Evolutionary conservation across 2,888 invertebrate genomes (phyloP).

Genomic region (Heteromurus nitidus): DNA sequence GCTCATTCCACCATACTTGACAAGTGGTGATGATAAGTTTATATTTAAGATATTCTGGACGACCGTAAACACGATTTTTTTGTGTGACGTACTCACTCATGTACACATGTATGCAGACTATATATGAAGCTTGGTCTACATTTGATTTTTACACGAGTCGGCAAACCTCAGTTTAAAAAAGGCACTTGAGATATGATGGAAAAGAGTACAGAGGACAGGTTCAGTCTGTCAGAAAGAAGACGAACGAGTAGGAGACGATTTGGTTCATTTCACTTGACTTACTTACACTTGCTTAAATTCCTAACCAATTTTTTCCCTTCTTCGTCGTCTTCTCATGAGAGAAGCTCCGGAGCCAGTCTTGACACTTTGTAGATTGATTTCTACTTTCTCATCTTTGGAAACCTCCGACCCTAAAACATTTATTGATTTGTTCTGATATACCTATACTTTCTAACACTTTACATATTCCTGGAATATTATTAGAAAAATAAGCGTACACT

Average conservation of each 20-base stretch:
- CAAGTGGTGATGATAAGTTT: background rate
- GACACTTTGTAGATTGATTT: slow-evolving; percentile 61
- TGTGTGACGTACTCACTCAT: too few relatives aligned
- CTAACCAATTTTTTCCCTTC: background rate
- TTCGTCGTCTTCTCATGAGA: background rate
- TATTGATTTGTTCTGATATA: too few relatives aligned
- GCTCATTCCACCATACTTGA: too few relatives aligned
- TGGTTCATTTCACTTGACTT: slow-evolving; percentile 57
- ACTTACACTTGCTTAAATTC: background rate
- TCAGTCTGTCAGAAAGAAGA: slow-evolving; percentile 42
- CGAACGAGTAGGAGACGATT: slow-evolving; percentile 32
- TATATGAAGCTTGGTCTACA: slow-evolving; percentile 6
- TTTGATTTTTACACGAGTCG: slow-evolving; percentile 9
- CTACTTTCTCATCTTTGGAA: slow-evolving; percentile 46
- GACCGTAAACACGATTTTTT: background rate
- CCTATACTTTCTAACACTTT: too few relatives aligned
- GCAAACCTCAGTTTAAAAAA: slow-evolving; percentile 16
- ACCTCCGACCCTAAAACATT: background rate
- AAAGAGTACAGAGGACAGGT: slow-evolving; percentile 40
- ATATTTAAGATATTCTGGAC: slow-evolving; percentile 1
- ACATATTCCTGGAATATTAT: too few relatives aligned
- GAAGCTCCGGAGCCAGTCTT: slow-evolving; percentile 40
- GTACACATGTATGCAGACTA: background rate
- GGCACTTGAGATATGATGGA: slow-evolving; percentile 30
- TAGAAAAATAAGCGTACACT: too few relatives aligned